These are phyloP conservation scores for Napeogenes inachia DNA, from an alignment of 2,888 invertebrate genomes.

Conservation along the genomic window DNA sequence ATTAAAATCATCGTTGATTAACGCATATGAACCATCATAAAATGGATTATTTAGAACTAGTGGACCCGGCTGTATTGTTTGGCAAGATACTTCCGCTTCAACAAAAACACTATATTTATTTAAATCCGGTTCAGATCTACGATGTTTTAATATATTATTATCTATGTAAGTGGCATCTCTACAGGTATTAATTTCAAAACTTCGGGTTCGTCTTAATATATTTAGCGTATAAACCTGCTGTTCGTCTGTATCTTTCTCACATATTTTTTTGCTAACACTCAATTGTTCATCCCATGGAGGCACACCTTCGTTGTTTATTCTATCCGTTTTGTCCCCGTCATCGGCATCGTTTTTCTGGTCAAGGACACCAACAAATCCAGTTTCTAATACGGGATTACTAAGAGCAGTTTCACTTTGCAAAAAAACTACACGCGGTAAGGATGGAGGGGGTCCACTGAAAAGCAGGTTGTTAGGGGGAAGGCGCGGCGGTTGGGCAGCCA, in stretches of 20 bases:
- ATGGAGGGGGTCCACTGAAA: conserved; percentile 68
- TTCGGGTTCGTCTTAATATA: conserved; percentile 63
- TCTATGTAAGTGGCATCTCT: conserved; percentile 49
- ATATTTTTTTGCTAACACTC: conserved; percentile 44
- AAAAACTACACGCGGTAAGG: conserved; percentile 71
- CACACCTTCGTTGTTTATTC: conserved; percentile 74
- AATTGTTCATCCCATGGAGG: conserved; percentile 54
- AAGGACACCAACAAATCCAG: conserved; percentile 41
- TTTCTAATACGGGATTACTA: conserved; percentile 35
- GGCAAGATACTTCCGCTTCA: conserved; percentile 61
- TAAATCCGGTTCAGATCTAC: conserved; percentile 69
- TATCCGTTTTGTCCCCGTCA: conserved; percentile 62
- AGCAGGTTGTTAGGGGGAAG: conserved; percentile 72
- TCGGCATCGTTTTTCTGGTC: conserved; percentile 55
- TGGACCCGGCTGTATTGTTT: conserved; percentile 53
- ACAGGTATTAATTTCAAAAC: conserved; percentile 63
- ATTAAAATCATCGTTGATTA: conserved; percentile 52
- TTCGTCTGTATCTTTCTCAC: conserved; percentile 44
- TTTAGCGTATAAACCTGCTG: conserved; percentile 45
- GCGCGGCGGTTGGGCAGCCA: conserved; percentile 74
- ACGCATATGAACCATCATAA: conserved; percentile 66
- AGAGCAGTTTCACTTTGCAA: conserved; percentile 61
- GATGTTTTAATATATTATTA: conserved; percentile 44
- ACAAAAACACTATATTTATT: conserved; percentile 64
- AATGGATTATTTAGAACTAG: conserved; percentile 73